phyloP scores from a whole-genome alignment of 1,140 invertebrate genomes.

The Lutraria rhynchaena region DNA sequence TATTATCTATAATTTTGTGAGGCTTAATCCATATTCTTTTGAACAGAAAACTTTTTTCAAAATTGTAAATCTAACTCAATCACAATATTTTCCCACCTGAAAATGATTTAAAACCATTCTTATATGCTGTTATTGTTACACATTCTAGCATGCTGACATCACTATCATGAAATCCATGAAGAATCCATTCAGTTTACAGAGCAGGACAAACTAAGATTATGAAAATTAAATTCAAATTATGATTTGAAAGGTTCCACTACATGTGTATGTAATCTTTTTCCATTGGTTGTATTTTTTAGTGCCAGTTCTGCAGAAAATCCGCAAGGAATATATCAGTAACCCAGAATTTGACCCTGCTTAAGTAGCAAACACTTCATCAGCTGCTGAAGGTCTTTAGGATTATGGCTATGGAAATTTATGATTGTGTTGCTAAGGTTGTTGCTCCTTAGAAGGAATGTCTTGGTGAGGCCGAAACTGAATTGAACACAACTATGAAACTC shows the following conservation, averaged over 20 bases:
- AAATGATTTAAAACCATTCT: too few relatives aligned
- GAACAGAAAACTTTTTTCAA: too few relatives aligned
- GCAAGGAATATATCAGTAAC: slow-evolving; percentile 91
- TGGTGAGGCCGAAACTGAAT: slow-evolving; percentile 91
- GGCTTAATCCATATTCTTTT: too few relatives aligned
- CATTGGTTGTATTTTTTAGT: slow-evolving; percentile 7
- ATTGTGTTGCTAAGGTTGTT: slow-evolving; percentile 90
- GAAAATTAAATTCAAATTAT: too few relatives aligned
- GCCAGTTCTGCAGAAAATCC: slow-evolving; percentile 91
- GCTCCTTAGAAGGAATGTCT: slow-evolving; percentile 82
- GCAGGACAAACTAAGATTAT: too few relatives aligned
- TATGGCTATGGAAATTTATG: slow-evolving; percentile 95
- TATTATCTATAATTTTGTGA: too few relatives aligned
- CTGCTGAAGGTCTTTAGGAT: slow-evolving; percentile 92
- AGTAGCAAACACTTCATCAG: slow-evolving; percentile 94
- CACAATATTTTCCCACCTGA: too few relatives aligned
- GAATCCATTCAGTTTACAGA: too few relatives aligned
- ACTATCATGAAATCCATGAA: slow-evolving; percentile 83
- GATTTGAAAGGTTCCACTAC: too few relatives aligned
- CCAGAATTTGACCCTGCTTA: slow-evolving; percentile 94
- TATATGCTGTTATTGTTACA: too few relatives aligned
- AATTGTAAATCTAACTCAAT: too few relatives aligned
- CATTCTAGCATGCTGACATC: slow-evolving; percentile 80
- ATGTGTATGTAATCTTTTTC: too few relatives aligned
- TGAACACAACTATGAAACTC: slow-evolving; percentile 90